phyloP scores from a whole-genome alignment of 1,140 invertebrate species.

The Anagrus nilaparvatae region DNA sequence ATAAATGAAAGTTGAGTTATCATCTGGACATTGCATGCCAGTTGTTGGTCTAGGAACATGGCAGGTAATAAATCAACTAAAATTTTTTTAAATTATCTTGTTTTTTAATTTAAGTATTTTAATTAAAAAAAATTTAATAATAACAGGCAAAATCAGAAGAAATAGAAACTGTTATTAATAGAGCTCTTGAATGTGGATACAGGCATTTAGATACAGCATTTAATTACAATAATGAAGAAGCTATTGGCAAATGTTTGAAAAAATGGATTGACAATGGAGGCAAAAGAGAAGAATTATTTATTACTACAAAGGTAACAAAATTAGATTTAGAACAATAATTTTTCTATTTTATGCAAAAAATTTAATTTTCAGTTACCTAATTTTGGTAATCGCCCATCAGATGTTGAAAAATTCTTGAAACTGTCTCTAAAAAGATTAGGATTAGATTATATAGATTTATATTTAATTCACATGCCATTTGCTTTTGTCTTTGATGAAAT shows the following conservation, averaged over 20 bases:
- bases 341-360: constrained; percentile 13
- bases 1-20: constrained; percentile 29
- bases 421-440: constrained; percentile 63
- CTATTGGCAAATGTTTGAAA: constrained; percentile 65
- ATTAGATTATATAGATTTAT: constrained; percentile 74
- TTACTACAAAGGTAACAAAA: constrained; percentile 62
- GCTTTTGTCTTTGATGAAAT: constrained; percentile 46
- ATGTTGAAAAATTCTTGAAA: constrained; percentile 61
- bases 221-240: constrained; percentile 71
- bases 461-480: constrained; percentile 74
- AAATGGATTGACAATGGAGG: constrained; percentile 62
- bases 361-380: constrained; percentile 43
- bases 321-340: constrained; percentile 3
- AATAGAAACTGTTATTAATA: constrained; percentile 55
- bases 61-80: constrained; percentile 47
- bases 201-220: constrained; percentile 74
- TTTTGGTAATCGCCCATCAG: constrained; percentile 53
- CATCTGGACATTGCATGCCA: constrained; percentile 52
- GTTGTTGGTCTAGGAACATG: constrained; percentile 68
- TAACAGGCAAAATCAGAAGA: constrained; percentile 57
- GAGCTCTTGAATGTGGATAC: constrained; percentile 55
- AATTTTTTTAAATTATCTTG: too few relatives aligned
- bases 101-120: too few relatives aligned
- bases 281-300: constrained; percentile 67
- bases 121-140: constrained; percentile 15